A percentile compares a stretch with the other conserved stretches of the same genome.
Evolutionary conservation across 2,113 vertebrate genomes (phyloP).

Genomic region (Himantopus leucocephalus): DNA sequence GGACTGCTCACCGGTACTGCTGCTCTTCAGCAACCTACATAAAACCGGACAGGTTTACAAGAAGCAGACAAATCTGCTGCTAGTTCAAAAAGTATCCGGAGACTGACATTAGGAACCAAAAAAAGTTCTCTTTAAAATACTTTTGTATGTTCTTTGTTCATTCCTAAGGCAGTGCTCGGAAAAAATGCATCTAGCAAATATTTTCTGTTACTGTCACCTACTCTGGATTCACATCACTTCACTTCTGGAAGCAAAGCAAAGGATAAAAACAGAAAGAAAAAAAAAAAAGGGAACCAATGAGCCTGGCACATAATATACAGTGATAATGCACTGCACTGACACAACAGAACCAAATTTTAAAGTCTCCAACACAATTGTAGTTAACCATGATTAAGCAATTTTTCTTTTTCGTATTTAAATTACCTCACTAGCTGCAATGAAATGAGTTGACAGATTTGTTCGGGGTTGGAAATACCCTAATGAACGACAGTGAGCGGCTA

Average conservation of each 20-base stretch:
- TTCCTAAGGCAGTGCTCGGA: not conserved
- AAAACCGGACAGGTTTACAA: not conserved
- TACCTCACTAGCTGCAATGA: not conserved
- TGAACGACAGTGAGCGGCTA: rapidly evolving
- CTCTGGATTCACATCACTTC: not conserved
- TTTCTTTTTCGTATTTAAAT: not conserved
- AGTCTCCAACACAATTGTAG: not conserved
- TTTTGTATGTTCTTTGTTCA: not conserved
- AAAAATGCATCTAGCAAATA: rapidly evolving
- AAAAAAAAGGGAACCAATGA: not conserved
- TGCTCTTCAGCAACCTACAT: not conserved
- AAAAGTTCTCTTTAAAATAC: not conserved
- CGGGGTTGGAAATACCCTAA: not conserved
- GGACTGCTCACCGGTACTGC: not conserved
- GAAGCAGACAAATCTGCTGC: not conserved
- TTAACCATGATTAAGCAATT: not conserved
- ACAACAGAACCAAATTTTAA: not conserved
- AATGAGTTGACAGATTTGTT: not conserved
- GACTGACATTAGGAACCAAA: rapidly evolving
- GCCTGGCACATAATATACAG: too few species aligned
- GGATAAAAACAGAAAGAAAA: not conserved
- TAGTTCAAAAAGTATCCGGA: not conserved
- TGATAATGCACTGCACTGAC: not conserved
- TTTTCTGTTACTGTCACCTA: not conserved
- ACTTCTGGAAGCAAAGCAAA: not conserved